Base-by-base conservation (phyloP, 2,888 invertebrate species). In the Drosophila koepferae region DNA sequence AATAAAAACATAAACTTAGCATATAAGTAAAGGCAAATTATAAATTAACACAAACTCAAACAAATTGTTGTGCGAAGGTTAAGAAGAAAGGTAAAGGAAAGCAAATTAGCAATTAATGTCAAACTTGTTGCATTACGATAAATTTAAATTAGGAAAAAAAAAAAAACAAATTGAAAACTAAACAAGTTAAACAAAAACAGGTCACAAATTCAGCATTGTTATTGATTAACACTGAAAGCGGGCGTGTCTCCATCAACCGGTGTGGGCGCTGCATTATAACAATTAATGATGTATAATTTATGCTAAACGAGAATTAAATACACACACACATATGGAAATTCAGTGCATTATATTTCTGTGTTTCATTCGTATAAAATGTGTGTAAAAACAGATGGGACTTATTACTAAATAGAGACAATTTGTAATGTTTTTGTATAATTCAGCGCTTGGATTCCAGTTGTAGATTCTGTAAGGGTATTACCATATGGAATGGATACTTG, bases 401-500 rank as follows among this genome's bases (percentile, higher is more conserved):
- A 74, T 54, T 23, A 40, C 34, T 71, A 72, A 51, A 23, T 63
- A 16, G 12, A 46, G 36, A 43, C 8, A 3, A 6, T 51, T 49
- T 41, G 18, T 40, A 63, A 59, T 12, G 18, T 10, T 7, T 61
- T 64, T 36, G n/a, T 34, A 28, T 23, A 48, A 43, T 54, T 77
- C 60, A 74, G 44, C 66, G 64, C 41, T 79, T 73, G 49, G 70
- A 36, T 12, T 80, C 65, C 64, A 91, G 63, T 36, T 86, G 85
- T 38, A 92, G 69, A 73, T 91, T 92, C 73, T 91, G 91, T 56
- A 92, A 73, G 8, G 92, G 92, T 68, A 93, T 92, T 70, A 93
- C 80, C 93, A 93, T 93, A 69, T 93, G 82, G 74, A 93, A 92
- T 7, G 93, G 93, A 89, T 92, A 93, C 72, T 91, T 89, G 14